Evolutionary conservation across 2,888 invertebrate species (phyloP).

Genomic region (Griposia aprilina): DNA sequence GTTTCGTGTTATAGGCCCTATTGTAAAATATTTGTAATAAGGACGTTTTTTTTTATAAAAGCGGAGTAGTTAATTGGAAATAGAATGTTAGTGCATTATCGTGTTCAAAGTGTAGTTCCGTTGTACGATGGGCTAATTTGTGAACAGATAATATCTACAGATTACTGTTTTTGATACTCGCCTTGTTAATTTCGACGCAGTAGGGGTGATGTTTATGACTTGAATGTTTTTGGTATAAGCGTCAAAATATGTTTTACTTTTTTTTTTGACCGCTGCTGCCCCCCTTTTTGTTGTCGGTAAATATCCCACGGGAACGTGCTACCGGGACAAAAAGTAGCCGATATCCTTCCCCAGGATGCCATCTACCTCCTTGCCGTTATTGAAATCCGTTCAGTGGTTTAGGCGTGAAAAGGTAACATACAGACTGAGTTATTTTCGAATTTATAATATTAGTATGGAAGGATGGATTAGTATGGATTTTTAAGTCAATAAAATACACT

Average conservation of each 20-base stretch:
- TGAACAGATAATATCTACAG: conserved; percentile 58
- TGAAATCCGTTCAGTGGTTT: no score
- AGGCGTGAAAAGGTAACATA: no score
- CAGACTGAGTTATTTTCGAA: no score
- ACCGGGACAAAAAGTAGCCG: no score
- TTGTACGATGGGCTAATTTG: conserved; percentile 55
- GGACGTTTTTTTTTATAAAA: neutral
- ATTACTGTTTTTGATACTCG: conserved; percentile 45
- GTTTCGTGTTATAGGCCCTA: neutral
- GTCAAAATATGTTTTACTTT: neutral
- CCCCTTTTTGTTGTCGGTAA: no score
- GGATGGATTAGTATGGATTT: no score
- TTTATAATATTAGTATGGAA: no score
- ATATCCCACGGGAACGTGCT: no score
- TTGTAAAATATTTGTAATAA: neutral
- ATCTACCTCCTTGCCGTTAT: no score
- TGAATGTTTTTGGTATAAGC: conserved; percentile 21
- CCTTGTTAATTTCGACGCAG: conserved; percentile 46
- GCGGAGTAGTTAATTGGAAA: conserved; percentile 5
- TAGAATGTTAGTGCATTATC: conserved; percentile 40
- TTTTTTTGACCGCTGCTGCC: no score
- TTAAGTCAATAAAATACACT: no score
- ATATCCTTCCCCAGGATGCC: no score
- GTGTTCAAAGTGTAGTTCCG: conserved; percentile 49
- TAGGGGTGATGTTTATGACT: conserved; percentile 9